Percentiles rank a stretch among this genome's conserved stretches.
These are phyloP conservation scores for Crossocerus cetratus DNA, from an alignment of 2,888 invertebrate genomes.

Conservation along the genomic window DNA sequence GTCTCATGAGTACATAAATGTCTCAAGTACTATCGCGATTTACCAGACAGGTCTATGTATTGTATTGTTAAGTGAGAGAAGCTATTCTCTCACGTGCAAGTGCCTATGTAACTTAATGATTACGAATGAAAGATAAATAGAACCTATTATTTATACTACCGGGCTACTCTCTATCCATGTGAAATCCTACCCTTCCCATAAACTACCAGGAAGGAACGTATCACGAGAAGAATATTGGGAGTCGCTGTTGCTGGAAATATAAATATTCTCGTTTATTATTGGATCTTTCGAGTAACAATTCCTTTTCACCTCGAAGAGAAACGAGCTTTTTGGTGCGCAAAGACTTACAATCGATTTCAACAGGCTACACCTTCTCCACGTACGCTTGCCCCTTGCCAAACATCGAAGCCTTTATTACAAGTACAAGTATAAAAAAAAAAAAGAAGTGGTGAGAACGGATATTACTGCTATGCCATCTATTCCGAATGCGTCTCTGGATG, in stretches of 20 bases:
- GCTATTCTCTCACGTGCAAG: slow-evolving; percentile 58
- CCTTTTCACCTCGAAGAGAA: slow-evolving; percentile 4
- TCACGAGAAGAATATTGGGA: not conserved
- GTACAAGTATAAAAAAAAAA: no score
- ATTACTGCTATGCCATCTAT: not conserved
- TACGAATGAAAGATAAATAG: slow-evolving; percentile 53
- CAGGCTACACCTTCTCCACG: no score
- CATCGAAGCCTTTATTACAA: no score
- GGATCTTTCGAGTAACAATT: slow-evolving; percentile 33
- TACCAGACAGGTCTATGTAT: slow-evolving; percentile 29
- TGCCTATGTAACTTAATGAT: slow-evolving; percentile 57
- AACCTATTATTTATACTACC: slow-evolving; percentile 53
- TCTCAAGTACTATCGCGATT: slow-evolving; percentile 1
- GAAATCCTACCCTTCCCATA: not conserved
- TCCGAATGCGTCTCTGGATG: not conserved
- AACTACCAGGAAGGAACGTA: no score
- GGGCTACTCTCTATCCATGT: slow-evolving; percentile 13
- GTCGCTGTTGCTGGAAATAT: slow-evolving; percentile 31
- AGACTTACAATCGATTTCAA: no score
- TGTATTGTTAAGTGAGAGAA: slow-evolving; percentile 40
- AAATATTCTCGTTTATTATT: slow-evolving; percentile 44
- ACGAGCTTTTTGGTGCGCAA: no score
- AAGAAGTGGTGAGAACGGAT: no score
- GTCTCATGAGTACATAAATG: not conserved
- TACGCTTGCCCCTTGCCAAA: no score